These are phyloP conservation scores for Lepus americanus DNA, from an alignment of 2,113 vertebrate species.

Conservation along the genomic window DNA sequence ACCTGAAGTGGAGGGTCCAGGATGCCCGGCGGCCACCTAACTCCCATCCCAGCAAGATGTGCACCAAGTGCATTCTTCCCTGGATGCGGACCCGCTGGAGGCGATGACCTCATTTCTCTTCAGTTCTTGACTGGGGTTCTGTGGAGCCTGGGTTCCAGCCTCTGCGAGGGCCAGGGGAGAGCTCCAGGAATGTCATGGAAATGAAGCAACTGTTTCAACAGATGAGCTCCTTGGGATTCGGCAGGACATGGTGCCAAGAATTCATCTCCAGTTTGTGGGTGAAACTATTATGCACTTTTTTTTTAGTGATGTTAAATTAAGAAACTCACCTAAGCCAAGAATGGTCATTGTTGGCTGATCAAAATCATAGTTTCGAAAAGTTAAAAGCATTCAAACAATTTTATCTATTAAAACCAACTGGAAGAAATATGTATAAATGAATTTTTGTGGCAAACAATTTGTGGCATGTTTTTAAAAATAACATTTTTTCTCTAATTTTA, in stretches of 20 bases:
- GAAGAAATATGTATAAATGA: conserved; percentile 46
- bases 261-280: not conserved
- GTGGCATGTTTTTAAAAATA: conserved; percentile 22
- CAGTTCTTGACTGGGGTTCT: conserved; percentile 2
- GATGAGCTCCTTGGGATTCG: conserved; percentile 43
- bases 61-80: not conserved
- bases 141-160: not conserved
- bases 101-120: not conserved
- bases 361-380: conserved; percentile 53
- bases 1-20: not conserved
- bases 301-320: conserved; percentile 36
- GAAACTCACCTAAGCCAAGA: conserved; percentile 53
- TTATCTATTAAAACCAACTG: conserved; percentile 30
- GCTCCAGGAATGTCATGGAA: conserved; percentile 56
- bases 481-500: conserved; percentile 8
- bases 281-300: conserved; percentile 32
- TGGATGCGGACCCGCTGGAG: not conserved
- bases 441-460: conserved; percentile 39
- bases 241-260: conserved; percentile 46
- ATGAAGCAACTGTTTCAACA: conserved; percentile 32
- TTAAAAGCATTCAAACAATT: not conserved
- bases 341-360: conserved; percentile 14
- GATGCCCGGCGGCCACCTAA: not conserved
- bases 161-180: not conserved
- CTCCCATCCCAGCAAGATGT: not conserved